Percentiles rank a stretch among this genome's conserved stretches.
These are phyloP conservation scores for Drosophila neocordata DNA, from an alignment of 1,140 invertebrate genomes.

Conservation along the genomic window DNA sequence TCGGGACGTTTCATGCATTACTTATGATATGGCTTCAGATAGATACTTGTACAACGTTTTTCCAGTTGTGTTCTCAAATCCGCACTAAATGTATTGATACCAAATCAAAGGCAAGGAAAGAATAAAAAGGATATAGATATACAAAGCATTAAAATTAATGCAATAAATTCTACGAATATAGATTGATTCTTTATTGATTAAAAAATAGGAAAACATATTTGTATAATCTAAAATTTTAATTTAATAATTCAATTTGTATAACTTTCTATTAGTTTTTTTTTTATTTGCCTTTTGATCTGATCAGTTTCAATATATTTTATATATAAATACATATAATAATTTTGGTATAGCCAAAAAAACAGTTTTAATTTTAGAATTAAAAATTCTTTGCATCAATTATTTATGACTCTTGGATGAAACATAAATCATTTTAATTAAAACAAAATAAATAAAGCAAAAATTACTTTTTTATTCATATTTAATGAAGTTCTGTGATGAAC, in stretches of 20 bases:
- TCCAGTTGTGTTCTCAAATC: background rate
- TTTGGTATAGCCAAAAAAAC: background rate
- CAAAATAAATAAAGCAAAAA: constrained; percentile 4
- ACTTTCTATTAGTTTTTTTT: no score
- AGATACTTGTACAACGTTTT: constrained; percentile 26
- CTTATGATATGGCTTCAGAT: constrained; percentile 57
- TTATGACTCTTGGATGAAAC: background rate
- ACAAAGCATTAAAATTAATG: background rate
- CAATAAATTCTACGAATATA: background rate
- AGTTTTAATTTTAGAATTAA: constrained; percentile 2
- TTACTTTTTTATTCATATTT: background rate
- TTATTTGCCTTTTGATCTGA: no score
- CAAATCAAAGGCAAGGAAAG: background rate
- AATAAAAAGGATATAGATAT: background rate
- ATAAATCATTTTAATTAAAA: constrained; percentile 13
- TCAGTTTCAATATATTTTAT: background rate
- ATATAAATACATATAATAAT: background rate
- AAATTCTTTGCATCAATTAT: background rate
- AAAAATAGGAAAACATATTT: no score
- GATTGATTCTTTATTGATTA: no score
- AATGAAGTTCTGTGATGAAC: background rate
- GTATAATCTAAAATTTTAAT: no score
- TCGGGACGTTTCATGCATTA: constrained; percentile 69
- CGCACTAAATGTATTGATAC: background rate
- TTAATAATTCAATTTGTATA: no score